Evolutionary conservation across 2,113 vertebrate genomes (phyloP), one percentile per base, ranked within the genome.

Genomic region (Podarcis cretensis): DNA sequence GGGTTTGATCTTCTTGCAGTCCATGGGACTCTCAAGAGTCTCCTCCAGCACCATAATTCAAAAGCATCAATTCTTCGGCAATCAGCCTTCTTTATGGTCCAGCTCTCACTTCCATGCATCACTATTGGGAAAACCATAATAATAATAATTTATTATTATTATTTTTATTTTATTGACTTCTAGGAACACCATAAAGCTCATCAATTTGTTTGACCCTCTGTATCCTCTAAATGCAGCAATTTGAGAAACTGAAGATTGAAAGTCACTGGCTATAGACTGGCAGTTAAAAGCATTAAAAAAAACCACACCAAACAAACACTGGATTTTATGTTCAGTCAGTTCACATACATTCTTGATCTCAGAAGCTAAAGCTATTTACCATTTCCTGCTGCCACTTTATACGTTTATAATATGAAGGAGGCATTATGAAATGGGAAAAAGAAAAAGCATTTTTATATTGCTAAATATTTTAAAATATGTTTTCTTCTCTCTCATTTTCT

Each of bases 301-400:
- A 18, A 20, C 48, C 48, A 48, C 48, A 48, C 48, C 48, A 63
- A 63, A 63, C 13, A 63, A 63, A 14, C 87, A 86, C 32, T 92
- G 77, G 57, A 27, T 86, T 89, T 92, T 88, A 66, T 95, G 87
- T 90, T 73, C 7, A 84, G 84, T 89, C 90, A 92, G 79, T 93
- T 87, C 69, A 86, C 84, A 84, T 89, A 90, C 59, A 87, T 71
- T 71, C 84, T 92, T 92, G 80, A 13, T 75, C 89, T 80, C 35
- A 23, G 7, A 69, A 78, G 23, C 48, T 83, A 74, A 66, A 37
- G 68, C 12, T 25, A 37, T 87, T 83, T 89, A 48, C 23, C 23
- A 35, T 82, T 85, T 35, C 65, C 54, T 48, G 48, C 23, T 69
- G 43, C 32, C 14, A 54, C 6, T 78, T 69, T 3, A 43, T 21